A percentile compares a stretch with the other conserved stretches of the same genome.
These are phyloP conservation scores for Syngnathus typhle DNA, from an alignment of 2,113 vertebrate genomes.

Conservation along the genomic window DNA sequence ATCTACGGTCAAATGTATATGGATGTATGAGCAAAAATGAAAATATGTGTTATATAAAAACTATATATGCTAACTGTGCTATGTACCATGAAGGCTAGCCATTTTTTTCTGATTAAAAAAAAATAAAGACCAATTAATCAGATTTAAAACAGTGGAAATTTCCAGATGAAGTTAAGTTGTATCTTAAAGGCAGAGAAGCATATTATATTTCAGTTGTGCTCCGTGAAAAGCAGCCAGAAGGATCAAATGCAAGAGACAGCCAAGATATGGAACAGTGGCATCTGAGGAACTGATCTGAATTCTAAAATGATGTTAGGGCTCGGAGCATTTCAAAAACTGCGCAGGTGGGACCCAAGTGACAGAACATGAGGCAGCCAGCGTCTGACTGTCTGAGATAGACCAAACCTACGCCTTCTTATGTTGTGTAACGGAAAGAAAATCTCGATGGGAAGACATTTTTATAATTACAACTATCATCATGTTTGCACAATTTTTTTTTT, in stretches of 20 bases:
- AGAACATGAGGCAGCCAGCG: background rate
- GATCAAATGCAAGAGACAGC: background rate
- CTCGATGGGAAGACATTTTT: slow-evolving; percentile 31
- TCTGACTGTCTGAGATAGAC: background rate
- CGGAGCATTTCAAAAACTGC: background rate
- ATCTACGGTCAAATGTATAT: background rate
- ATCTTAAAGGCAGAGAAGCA: background rate
- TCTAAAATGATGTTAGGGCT: background rate
- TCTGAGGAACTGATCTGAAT: background rate
- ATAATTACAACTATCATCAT: slow-evolving; percentile 10
- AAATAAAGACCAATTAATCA: no score
- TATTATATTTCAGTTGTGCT: background rate
- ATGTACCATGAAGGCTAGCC: no score
- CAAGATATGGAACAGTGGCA: background rate
- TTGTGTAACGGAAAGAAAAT: slow-evolving; percentile 44
- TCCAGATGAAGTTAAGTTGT: background rate
- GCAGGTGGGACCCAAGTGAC: background rate
- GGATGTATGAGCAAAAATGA: background rate
- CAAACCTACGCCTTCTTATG: slow-evolving; percentile 5
- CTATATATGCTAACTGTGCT: no score
- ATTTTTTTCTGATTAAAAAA: no score
- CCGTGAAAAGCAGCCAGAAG: background rate
- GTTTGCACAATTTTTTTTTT: background rate
- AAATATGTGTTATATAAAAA: no score
- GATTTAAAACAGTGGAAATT: background rate